Evolutionary conservation across 2,888 invertebrate genomes (phyloP), one percentile per base, ranked within the genome.

Genomic region (Drosophila algonquin): DNA sequence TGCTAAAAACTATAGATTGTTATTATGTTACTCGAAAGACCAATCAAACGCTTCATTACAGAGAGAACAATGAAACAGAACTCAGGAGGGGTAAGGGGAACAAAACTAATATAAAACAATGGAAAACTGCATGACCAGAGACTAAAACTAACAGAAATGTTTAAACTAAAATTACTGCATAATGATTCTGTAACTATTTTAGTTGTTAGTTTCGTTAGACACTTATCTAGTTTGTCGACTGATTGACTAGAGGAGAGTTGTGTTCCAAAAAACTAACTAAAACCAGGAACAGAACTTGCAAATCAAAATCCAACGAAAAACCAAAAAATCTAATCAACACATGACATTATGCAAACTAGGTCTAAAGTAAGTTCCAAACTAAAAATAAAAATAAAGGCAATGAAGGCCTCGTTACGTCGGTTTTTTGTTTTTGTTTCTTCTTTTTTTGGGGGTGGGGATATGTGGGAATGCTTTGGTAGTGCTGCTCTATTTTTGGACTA

Each of bases 401-500:
- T 65, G 62, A 55, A 47, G 46, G 59, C 55, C 45, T 54, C 60
- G 62, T 48, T 57, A 47, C 62, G 52, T 54, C 52, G 55, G 47
- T 61, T 47, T 56, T 48, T 5, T 24, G 24, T 24, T 24, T 24
- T 24, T 24, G 4, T 24, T 24, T 24, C 5, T 24, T 24, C 4
- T 24, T 24, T 24, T 24, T 24, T 24, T 24, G 24, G 21, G 21
- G 21, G 24, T 24, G 24, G 8, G 71, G 47, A n/a, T 21, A 21
- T 50, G 40, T 44, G 27, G 63, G 64, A 30, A 47, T 40, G 18
- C 24, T 8, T 44, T n/a, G 56, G 59, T 48, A 27, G 16, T 35
- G 70, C 72, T 80, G 73, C 79, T 73, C 77, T 67, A 68, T 69
- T 67, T 65, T 77, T 75, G 80, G 64, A 71, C 87, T 91, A 95